Conservation (phyloP, 2,113 vertebrate species). For the Climacteris rufus region DNA sequence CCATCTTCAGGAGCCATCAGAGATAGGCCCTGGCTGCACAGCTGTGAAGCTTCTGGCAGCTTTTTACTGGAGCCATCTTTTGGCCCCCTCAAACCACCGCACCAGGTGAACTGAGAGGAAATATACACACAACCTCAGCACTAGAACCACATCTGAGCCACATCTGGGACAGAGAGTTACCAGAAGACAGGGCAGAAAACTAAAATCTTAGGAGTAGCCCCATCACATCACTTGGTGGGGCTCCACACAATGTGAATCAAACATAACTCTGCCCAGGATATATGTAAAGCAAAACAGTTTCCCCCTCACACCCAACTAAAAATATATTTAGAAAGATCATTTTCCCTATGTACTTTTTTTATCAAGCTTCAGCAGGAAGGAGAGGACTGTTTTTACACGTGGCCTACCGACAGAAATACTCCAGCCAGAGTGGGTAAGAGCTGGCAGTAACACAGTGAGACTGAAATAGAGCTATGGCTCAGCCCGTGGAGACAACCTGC, state of each 20-base stretch:
- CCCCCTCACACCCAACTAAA: not conserved
- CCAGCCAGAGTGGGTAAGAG: not conserved
- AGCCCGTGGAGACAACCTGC: not conserved
- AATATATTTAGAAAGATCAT: not conserved
- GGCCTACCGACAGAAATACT: not conserved
- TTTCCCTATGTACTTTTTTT: not conserved
- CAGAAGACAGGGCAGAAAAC: not conserved
- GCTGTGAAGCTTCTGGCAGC: too few relatives aligned
- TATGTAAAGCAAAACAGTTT: not conserved
- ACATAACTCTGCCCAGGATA: not conserved
- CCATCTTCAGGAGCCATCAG: too few relatives aligned
- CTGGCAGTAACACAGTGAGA: not conserved
- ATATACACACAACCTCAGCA: not conserved
- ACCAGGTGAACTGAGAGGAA: not conserved
- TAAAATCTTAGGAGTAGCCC: not conserved
- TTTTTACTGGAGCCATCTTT: too few relatives aligned
- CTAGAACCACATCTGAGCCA: not conserved
- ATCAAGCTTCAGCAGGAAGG: not conserved
- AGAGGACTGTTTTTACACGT: not conserved
- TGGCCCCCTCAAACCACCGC: too few relatives aligned
- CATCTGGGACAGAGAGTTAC: not conserved
- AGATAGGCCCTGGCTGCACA: too few relatives aligned
- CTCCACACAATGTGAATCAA: not conserved
- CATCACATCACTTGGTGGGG: not conserved
- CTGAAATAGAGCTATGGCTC: not conserved